Evolutionary conservation across 2,888 invertebrate genomes (phyloP).

Genomic region (Seira ritae): DNA sequence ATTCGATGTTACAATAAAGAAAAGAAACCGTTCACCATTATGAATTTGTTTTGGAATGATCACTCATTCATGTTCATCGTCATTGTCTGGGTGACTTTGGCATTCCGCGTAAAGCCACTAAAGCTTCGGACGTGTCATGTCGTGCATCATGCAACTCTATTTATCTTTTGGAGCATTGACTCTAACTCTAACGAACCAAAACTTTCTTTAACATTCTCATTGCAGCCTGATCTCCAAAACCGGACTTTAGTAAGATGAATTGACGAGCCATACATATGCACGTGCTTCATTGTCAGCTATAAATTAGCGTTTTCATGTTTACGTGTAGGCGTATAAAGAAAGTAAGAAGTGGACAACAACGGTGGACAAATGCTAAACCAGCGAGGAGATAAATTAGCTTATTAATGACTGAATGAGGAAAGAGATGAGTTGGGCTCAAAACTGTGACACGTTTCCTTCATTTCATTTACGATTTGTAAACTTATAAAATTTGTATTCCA

Average conservation of each 20-base stretch:
- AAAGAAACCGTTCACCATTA: not conserved
- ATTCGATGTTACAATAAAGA: not conserved
- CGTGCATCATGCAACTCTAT: conserved; percentile 5
- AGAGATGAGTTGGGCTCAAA: too few relatives aligned
- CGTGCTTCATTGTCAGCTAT: too few relatives aligned
- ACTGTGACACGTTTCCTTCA: too few relatives aligned
- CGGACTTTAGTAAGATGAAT: not conserved
- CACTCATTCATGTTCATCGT: not conserved
- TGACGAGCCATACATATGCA: not conserved
- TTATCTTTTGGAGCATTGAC: not conserved
- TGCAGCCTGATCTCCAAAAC: not conserved
- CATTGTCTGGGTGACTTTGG: not conserved
- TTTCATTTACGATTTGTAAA: too few relatives aligned
- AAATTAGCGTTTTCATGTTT: too few relatives aligned
- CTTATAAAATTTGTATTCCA: too few relatives aligned
- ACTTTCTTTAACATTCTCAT: not conserved
- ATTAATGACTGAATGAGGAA: too few relatives aligned
- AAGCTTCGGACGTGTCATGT: not conserved
- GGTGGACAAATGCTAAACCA: too few relatives aligned
- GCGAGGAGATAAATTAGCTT: too few relatives aligned
- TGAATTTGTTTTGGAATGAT: not conserved
- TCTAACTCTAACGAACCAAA: not conserved
- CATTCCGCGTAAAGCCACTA: too few relatives aligned
- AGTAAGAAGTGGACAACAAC: too few relatives aligned
- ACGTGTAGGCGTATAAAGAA: too few relatives aligned